Base-by-base conservation (phyloP, 1,140 invertebrate species). In the Rhysida immarginata region DNA sequence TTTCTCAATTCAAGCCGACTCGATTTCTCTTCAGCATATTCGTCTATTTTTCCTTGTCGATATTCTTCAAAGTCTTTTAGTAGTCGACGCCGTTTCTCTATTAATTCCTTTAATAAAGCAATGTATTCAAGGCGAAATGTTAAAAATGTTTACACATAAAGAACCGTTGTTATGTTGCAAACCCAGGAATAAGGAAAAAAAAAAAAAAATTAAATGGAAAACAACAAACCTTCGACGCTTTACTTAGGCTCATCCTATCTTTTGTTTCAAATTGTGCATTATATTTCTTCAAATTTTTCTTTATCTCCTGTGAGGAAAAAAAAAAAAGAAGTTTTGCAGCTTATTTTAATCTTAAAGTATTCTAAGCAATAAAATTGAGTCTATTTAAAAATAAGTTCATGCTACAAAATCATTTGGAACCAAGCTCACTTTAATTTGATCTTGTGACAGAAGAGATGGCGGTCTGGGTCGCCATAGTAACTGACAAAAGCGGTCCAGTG, bases 201-300 rank as follows among this genome's bases (percentile, higher is more conserved):
- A 48, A 41, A 24, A 13, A 52, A 14, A 21, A 29, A 43, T 26
- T 18, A 21, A 46, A 16, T 16, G 51, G 26, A 21, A 23, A 45
- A 53, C 25, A 57, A 60, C 57, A 18, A 69, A 81, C 81, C 79
- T 96, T 96, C 45, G 92, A 96, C 35, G 93, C 93, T 63, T 93
- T 89, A 45, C 85, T 89, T 65, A 87, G 77, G 50, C 91, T 78
- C 76, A 93, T 83, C 54, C 89, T 83, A 75, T 99, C 96, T 70
- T 98, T 95, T 62, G 84, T 84, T 66, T 98, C 94, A 71, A 99
- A 99, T 70, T 91, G 83, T 2, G 85, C 80, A 55, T 89, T 91
- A 75, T 96, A 97, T 67, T 94, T 95, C 76, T 99, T 98, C 64
- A 99, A 76, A 69, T 95, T 97, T 77, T 96, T 97, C 71, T 92